Conservation (phyloP, 2,797 vertebrate species). For the Sternarchorhynchus goeldii region DNA sequence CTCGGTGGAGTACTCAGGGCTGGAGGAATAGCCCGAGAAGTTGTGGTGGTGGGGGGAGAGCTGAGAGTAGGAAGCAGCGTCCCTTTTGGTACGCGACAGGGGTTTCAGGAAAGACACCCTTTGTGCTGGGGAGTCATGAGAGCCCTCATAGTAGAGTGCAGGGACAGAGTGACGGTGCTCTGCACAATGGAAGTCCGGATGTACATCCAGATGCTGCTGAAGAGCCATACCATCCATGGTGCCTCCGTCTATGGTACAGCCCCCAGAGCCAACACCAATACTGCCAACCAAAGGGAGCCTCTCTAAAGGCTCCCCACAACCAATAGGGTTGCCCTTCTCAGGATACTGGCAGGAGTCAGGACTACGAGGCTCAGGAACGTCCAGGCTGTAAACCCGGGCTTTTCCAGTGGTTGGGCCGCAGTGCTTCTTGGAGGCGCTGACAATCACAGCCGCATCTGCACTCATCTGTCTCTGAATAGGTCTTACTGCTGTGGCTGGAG, state of each 20-base stretch:
- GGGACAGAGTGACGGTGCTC: constrained; percentile 99
- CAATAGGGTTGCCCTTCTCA: constrained; percentile 90
- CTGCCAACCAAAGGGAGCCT: constrained; percentile 88
- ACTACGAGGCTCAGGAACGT: constrained; percentile 90
- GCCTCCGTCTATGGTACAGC: constrained; percentile 74
- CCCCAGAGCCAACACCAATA: constrained; percentile 68
- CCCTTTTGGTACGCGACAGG: constrained; percentile 91
- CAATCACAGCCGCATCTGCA: constrained; percentile 87
- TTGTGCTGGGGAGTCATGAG: constrained; percentile 81
- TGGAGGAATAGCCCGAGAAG: constrained; percentile 97
- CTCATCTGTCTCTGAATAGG: constrained; percentile 97
- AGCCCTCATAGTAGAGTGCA: constrained; percentile 98
- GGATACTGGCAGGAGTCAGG: constrained; percentile 89
- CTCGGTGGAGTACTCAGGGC: constrained; percentile 97
- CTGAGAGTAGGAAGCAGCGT: constrained; percentile 95
- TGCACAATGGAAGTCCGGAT: constrained; percentile 95
- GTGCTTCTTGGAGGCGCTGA: constrained; percentile 86
- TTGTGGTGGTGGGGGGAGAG: constrained; percentile 93
- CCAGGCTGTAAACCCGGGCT: constrained; percentile 93
- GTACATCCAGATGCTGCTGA: constrained; percentile 92
- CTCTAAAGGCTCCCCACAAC: constrained; percentile 89
- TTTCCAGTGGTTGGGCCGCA: constrained; percentile 92
- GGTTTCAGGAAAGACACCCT: constrained; percentile 94
- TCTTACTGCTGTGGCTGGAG: constrained; percentile 79
- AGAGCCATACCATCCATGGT: constrained; percentile 70